Conservation (phyloP, 1,140 invertebrate species). For the Pseudomyrmex sp. region DNA sequence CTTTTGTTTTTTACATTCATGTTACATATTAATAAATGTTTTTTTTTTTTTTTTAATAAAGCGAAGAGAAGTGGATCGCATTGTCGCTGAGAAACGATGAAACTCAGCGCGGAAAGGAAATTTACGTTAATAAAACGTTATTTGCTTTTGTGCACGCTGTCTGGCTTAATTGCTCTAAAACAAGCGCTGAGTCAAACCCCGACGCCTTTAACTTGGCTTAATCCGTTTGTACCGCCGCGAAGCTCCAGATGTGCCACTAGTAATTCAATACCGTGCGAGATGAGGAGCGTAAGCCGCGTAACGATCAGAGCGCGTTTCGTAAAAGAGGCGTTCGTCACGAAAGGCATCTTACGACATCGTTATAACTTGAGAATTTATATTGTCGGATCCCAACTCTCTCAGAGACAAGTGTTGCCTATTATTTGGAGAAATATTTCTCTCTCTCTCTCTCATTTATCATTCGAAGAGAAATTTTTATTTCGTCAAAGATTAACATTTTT, state of each 20-base stretch:
- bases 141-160: slow-evolving; percentile 3
- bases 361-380: neutral
- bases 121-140: neutral
- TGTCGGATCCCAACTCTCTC: neutral
- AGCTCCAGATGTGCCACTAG: slow-evolving; percentile 33
- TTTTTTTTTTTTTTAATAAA: neutral
- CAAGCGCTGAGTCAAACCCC: slow-evolving; percentile 70
- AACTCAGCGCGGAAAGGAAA: neutral
- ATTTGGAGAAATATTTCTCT: neutral
- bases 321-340: neutral
- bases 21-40: neutral
- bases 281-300: slow-evolving; percentile 21
- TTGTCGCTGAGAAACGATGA: neutral
- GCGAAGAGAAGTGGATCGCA: neutral
- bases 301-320: slow-evolving; percentile 1
- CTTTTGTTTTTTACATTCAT: neutral
- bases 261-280: slow-evolving; percentile 26
- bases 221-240: slow-evolving; percentile 62
- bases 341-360: neutral
- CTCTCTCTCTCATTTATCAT: neutral
- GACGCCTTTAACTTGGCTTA: slow-evolving; percentile 65
- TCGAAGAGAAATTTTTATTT: no score
- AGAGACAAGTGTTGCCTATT: neutral
- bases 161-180: slow-evolving; percentile 74
- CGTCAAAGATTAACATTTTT: no score